Percentiles rank a stretch among this genome's conserved stretches.
Conservation (phyloP, 2,888 invertebrate species). For the Rhopalosiphum nymphaeae region DNA sequence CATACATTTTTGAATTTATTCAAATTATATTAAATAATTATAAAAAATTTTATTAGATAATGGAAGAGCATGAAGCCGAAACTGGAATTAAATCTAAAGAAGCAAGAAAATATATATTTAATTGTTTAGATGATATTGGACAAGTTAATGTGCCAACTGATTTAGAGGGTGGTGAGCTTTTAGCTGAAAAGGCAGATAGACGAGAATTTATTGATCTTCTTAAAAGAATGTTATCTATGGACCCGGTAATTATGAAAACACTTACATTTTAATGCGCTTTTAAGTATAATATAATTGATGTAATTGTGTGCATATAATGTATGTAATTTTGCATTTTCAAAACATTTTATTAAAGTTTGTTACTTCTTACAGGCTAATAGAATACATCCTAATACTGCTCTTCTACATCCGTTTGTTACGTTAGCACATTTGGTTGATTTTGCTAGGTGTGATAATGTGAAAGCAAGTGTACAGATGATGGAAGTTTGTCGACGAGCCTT, state of each 20-base stretch:
- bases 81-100: constrained; percentile 99
- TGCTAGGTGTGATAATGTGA: constrained; percentile 96
- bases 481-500: constrained; percentile 77
- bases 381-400: constrained; percentile 94
- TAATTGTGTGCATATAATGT: background rate
- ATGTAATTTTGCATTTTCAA: background rate
- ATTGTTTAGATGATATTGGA: constrained; percentile 98
- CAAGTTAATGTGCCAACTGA: constrained; percentile 97
- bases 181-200: constrained; percentile 97
- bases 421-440: constrained; percentile 94
- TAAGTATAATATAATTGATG: background rate
- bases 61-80: constrained; percentile 98
- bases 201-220: constrained; percentile 97
- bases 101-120: constrained; percentile 99
- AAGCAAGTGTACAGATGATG: constrained; percentile 98
- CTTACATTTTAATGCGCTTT: constrained; percentile 6
- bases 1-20: constrained; percentile 8
- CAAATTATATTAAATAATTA: background rate
- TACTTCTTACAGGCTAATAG: constrained; percentile 81
- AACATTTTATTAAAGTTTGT: background rate
- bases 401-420: constrained; percentile 95
- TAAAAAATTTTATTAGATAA: constrained; percentile 76
- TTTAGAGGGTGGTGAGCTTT: constrained; percentile 93
- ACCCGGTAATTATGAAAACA: constrained; percentile 79
- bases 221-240: constrained; percentile 98